Base-by-base conservation (phyloP, 1,140 invertebrate species). In the honey bee (Apis mellifera) region DNA sequence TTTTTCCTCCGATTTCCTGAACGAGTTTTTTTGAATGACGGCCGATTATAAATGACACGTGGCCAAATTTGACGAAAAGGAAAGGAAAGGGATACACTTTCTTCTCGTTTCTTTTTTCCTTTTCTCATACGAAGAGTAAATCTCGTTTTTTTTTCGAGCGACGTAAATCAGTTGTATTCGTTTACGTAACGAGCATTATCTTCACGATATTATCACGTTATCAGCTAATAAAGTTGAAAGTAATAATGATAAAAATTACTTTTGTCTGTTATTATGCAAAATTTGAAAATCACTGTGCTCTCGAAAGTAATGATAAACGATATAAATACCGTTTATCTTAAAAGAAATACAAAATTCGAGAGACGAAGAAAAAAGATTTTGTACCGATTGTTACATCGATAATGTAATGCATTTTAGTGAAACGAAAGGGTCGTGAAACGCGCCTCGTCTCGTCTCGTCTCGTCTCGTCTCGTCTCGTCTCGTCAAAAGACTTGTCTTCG, bases 401-500 rank as follows among this genome's bases (percentile, higher is more conserved):
- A n/a, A 23, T 15, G n/a, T n/a, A n/a, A n/a, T n/a, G 8, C 9
- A 32, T 78, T 23, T 26, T n/a, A 2, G 17, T 2, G 2, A 13
- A 26, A 32, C 7, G 7, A 17, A n/a, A 9, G 5, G n/a, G 9
- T 11, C 9, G 8, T 21, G n/a, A 60, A 9, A 1, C 12, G 55
- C 48, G 26, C 15, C 9, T 42, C 54, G 19, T 19, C 9, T 72
- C 55, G 26, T 21, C 9, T 42, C 54, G 19, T 19, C 9, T 72
- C 55, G 26, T 21, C 9, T 42, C 54, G 23, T 19, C 9, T 72
- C 48, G 9, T 23, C 32, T 42, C 32, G 32, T 42, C 32, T 42
- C 74, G 62, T 62, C 48, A 62, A 69, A 72, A 54, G 48, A 17
- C 26, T 11, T 19, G 42, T n/a, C 42, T 55, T 73, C 71, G 21